phyloP scores from a whole-genome alignment of 1,140 invertebrate genomes.

The Latrodectus geometricus region DNA sequence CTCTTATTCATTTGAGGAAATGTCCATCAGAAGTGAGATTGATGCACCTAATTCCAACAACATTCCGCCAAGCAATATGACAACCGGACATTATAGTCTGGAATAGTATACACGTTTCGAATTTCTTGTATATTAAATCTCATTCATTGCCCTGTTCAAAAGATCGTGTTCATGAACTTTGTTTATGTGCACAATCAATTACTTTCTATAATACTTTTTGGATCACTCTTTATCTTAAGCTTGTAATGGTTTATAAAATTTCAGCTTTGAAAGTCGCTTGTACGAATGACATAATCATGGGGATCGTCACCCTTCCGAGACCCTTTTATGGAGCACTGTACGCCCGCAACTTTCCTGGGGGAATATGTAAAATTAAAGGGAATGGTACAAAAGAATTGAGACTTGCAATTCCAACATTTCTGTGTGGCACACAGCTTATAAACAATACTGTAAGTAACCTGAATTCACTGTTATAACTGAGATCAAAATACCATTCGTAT shows the following conservation, averaged over 20 bases:
- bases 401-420: slow-evolving; percentile 74
- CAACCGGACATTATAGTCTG: too few species aligned
- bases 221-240: neutral
- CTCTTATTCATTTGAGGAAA: too few species aligned
- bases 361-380: slow-evolving; percentile 74
- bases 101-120: too few species aligned
- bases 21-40: too few species aligned
- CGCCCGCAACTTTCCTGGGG: slow-evolving; percentile 78
- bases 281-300: slow-evolving; percentile 72
- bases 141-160: too few species aligned
- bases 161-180: too few species aligned
- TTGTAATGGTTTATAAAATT: slow-evolving; percentile 1
- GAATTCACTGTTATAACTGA: neutral
- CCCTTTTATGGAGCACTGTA: slow-evolving; percentile 78
- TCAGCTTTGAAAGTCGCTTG: slow-evolving; percentile 71
- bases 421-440: slow-evolving; percentile 76
- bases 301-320: slow-evolving; percentile 73
- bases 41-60: too few species aligned
- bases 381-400: slow-evolving; percentile 71
- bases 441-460: neutral
- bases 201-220: too few species aligned
- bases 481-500: neutral
- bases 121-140: too few species aligned
- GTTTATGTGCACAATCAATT: too few species aligned
- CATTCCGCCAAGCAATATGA: too few species aligned